Base-by-base conservation (phyloP, 2,797 vertebrate species). In the Alouatta caraya region DNA sequence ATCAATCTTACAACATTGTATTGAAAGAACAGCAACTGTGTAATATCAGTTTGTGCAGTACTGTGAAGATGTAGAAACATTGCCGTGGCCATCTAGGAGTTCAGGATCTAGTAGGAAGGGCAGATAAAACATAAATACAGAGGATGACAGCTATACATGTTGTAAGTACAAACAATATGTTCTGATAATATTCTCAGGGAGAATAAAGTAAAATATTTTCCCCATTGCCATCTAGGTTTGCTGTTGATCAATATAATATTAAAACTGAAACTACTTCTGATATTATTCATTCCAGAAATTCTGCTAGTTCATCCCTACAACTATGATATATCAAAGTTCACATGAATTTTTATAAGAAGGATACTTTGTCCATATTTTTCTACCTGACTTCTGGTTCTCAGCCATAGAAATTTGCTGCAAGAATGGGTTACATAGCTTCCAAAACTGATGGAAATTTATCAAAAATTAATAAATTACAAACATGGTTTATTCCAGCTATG, bases 381-480 rank as follows among this genome's bases (percentile, higher is more conserved):
- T 96, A 42, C 19, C 37, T 79, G 14, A 93, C 46, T 55, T 78
- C 39, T 70, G 44, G 2, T 89, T 95, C 55, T 72, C 37, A 93
- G 52, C 9, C 72, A 85, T 8, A 81, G 26, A 88, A 67, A 1
- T 55, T 26, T 55, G 10, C 4, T 76, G 21, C 37, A 48, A 91
- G 39, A 81, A 87, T 26, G 61, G 17, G 24, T 59, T 57, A 1
- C 79, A 72, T 59, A 79, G 17, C 22, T 96, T 96, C 50, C 1
- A 30, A 28, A 94, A 46, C 28, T 67, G 24, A 91, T 39, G 17
- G 13, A 83, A 97, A 94, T 73, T 90, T 64, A 90, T 39, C 39
- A 88, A 93, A 50, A 46, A 57, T 87, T 88, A 90, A 94, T 93
- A 91, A 96, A 83, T 78, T 87, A 37, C n/a, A 59, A 61, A 28